phyloP scores from a whole-genome alignment of 2,113 vertebrate genomes.

The Sprattus sprattus region DNA sequence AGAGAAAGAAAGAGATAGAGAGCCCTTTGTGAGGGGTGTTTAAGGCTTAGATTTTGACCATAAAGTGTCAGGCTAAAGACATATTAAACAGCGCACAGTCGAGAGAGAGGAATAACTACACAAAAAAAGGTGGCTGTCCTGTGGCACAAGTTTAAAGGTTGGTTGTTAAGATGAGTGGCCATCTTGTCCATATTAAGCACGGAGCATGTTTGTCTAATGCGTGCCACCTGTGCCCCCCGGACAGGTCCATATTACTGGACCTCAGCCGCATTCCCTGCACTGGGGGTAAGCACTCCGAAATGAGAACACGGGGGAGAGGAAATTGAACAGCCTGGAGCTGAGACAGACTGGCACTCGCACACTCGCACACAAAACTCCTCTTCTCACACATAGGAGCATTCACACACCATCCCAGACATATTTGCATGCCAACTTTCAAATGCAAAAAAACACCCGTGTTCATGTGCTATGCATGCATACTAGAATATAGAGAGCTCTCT shows the following conservation, averaged over 20 bases:
- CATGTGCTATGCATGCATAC: not conserved
- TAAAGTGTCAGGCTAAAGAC: too few relatives aligned
- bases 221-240: conserved; percentile 31
- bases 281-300: not conserved
- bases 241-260: not conserved
- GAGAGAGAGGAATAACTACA: not conserved
- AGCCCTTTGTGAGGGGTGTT: not conserved
- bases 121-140: not conserved
- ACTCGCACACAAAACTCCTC: not conserved
- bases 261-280: not conserved
- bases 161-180: not conserved
- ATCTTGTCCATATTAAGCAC: conserved; percentile 27
- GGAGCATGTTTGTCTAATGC: conserved; percentile 18
- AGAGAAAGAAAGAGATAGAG: not conserved
- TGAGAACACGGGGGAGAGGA: conserved; percentile 12
- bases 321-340: conserved; percentile 20
- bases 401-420: conserved; percentile 1
- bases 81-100: too few relatives aligned
- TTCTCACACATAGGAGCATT: not conserved
- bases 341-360: not conserved
- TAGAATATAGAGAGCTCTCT: not conserved
- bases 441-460: not conserved
- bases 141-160: not conserved
- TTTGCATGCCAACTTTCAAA: not conserved
- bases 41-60: too few relatives aligned